These are phyloP conservation scores for Hycleus cichorii DNA, from an alignment of 1,140 invertebrate genomes.

Conservation along the genomic window DNA sequence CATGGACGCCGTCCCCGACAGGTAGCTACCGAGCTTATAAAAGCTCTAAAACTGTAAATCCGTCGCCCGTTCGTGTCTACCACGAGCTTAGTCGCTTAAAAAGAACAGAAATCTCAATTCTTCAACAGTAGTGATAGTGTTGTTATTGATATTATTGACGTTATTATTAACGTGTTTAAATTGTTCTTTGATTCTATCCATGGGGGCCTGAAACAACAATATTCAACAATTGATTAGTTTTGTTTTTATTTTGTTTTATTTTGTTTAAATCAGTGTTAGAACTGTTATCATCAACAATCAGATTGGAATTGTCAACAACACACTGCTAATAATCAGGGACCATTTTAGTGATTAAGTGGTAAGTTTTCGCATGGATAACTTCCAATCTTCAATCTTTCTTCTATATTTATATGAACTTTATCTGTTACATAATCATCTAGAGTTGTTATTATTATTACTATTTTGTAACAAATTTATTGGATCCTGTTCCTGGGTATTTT, in stretches of 20 bases:
- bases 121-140: too few species aligned
- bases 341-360: slow-evolving; percentile 27
- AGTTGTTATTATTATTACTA: background rate
- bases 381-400: background rate
- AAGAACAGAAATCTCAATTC: too few species aligned
- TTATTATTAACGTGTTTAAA: background rate
- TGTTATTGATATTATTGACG: too few species aligned
- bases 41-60: slow-evolving; percentile 33
- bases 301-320: too few species aligned
- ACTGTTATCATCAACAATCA: background rate
- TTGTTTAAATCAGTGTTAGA: slow-evolving; percentile 23
- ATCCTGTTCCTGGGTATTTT: background rate
- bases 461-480: background rate
- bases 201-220: slow-evolving; percentile 39
- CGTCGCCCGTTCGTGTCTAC: slow-evolving; percentile 35
- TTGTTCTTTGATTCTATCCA: slow-evolving; percentile 24
- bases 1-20: slow-evolving; percentile 33
- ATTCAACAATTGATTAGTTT: slow-evolving; percentile 7
- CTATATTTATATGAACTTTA: background rate
- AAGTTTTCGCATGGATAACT: slow-evolving; percentile 7
- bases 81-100: slow-evolving; percentile 34
- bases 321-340: slow-evolving; percentile 17
- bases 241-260: slow-evolving; percentile 23
- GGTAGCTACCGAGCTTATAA: slow-evolving; percentile 43
- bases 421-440: background rate